Base-by-base conservation (phyloP, 2,888 invertebrate genomes). In the Torymus auratus region DNA sequence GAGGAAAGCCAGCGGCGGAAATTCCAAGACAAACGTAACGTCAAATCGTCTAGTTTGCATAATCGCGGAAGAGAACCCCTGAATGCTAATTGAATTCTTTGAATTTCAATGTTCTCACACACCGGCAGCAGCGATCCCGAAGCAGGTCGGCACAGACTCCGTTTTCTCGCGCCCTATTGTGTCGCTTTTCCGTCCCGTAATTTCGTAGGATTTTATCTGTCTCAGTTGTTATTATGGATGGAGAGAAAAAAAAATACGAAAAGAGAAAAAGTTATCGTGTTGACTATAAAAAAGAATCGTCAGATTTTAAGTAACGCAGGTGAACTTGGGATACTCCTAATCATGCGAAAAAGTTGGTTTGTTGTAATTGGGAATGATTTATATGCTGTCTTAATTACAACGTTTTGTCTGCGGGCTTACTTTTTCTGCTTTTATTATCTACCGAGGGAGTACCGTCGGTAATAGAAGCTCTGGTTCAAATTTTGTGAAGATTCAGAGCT, bases 21-120 rank as follows among this genome's bases (percentile, higher is more conserved):
- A 74, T 68, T 73, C 23, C 64, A 61, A 77, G 77, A 70, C 20
- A 76, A 58, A 65, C 65, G 60, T 74, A 64, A 73, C 67, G 67
- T 72, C 55, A 75, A 73, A 81, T 83, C 61, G 62, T 69, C 67
- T 81, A 69, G 65, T 81, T 79, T 77, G 71, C 69, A 80, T 79
- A 81, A 77, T 77, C 70, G 69, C 12, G 17, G 50, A 15, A 71
- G 56, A 68, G 73, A 71, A 52, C 62, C 28, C 28, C 71, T 77
- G 75, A 55, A 77, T 78, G 77, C 81, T 79, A 81, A 81, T 82
- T 82, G 82, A 82, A 81, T 81, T 78, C 80, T 78, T 69, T 76
- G 81, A 78, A 80, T 75, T 73, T 78, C 52, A 77, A 81, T 78
- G 71, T 17, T 4, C 73, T 73, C 1, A 17, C n/a, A 41, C 41